Base-by-base conservation (phyloP, 2,113 vertebrate genomes). In the Puntigrus tetrazona region DNA sequence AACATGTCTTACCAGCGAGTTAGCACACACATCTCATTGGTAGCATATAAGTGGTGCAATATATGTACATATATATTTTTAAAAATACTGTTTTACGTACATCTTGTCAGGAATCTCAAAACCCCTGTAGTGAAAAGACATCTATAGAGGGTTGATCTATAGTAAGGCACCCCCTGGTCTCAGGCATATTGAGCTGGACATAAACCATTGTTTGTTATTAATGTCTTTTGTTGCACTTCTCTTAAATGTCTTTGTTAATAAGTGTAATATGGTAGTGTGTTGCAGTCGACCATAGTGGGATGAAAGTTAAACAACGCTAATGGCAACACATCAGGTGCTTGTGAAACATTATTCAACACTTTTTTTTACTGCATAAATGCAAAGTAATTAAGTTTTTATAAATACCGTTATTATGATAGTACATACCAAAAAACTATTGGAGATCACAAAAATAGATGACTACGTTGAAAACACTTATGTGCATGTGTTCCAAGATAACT, bases 101-200 rank as follows among this genome's bases (percentile, higher is more conserved):
- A 79, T 43, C 14, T 61, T 79, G 55, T 79, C 36, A 79, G 77
- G 77, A 67, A 81, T 67, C 80, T 50, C 45, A 82, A n/a, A 52
- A 55, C 80, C 84, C 89, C 91, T 89, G 89, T 86, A 93, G 93
- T 93, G 94, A 94, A 94, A 94, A 94, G 91, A 93, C 91, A 82
- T 94, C 93, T 93, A 94, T 93, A 94, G 92, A 94, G 90, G 88
- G 91, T 89, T 89, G 83, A 88, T 94, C 94, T 94, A 94, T 94
- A 94, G 94, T 91, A 55, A 87, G 89, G 89, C 93, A 95, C 92
- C 93, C 93, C 92, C 92, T 94, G 93, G 94, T 93, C 52, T 87
- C 86, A 91, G 92, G 91, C 88, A 92, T 86, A 86, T 75, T 72
- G 69, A 80, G 80, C 57, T 78, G n/a, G 59, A 83, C 20, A 0